phyloP scores from a whole-genome alignment of 2,888 invertebrate species.

The Autographa gamma region DNA sequence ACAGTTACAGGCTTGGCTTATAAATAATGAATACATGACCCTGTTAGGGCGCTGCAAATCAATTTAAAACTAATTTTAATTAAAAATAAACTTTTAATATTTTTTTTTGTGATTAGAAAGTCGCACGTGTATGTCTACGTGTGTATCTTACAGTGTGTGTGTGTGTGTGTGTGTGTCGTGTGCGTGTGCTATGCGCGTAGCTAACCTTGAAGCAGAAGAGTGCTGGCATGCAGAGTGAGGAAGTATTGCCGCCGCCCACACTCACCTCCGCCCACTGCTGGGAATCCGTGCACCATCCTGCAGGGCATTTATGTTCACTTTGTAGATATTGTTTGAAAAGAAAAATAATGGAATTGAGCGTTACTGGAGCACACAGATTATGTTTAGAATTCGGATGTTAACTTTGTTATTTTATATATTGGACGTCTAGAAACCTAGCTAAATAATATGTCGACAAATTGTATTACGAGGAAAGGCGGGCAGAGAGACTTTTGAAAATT shows the following conservation, averaged over 20 bases:
- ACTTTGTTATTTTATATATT: too few species aligned
- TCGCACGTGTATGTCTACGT: background rate
- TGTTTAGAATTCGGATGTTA: too few species aligned
- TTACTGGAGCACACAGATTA: too few species aligned
- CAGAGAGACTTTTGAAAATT: too few species aligned
- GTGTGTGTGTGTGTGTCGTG: constrained; percentile 36
- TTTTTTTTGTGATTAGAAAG: constrained; percentile 28
- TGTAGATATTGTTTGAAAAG: background rate
- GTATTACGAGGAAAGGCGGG: too few species aligned
- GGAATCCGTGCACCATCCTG: constrained; percentile 48
- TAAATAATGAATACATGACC: too few species aligned
- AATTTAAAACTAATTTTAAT: too few species aligned
- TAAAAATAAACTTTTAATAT: too few species aligned
- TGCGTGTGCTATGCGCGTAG: constrained; percentile 56
- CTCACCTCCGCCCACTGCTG: constrained; percentile 77
- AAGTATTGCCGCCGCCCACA: constrained; percentile 88
- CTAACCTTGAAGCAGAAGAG: constrained; percentile 96
- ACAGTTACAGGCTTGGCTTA: too few species aligned
- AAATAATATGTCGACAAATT: too few species aligned
- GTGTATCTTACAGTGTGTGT: constrained; percentile 33
- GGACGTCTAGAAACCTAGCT: too few species aligned
- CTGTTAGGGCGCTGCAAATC: too few species aligned
- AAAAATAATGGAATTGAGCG: background rate
- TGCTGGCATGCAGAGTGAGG: constrained; percentile 95
- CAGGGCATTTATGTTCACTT: background rate